phyloP scores from a whole-genome alignment of 1,140 invertebrate genomes.

The Drosophila mayri region DNA sequence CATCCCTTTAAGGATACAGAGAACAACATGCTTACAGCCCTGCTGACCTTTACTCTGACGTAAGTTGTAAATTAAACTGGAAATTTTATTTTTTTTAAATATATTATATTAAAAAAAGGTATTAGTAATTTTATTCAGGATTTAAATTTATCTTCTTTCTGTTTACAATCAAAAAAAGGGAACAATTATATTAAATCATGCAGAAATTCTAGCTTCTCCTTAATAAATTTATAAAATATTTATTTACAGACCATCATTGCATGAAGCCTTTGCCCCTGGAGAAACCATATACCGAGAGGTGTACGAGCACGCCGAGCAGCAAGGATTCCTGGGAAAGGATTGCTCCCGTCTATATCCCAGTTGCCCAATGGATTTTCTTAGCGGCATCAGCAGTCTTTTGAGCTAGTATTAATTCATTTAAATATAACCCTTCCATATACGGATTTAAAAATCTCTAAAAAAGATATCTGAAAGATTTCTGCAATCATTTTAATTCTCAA shows the following conservation, averaged over 20 bases:
- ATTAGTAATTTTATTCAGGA: too few species aligned
- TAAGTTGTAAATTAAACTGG: slow-evolving; percentile 55
- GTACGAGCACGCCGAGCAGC: slow-evolving; percentile 71
- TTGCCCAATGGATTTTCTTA: slow-evolving; percentile 64
- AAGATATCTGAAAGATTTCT: neutral
- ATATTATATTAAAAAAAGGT: too few species aligned
- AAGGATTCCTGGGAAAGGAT: slow-evolving; percentile 61
- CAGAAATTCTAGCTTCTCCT: neutral
- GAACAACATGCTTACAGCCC: slow-evolving; percentile 67
- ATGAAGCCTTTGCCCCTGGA: slow-evolving; percentile 64
- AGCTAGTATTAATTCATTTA: slow-evolving; percentile 15
- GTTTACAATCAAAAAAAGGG: too few species aligned
- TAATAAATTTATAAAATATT: neutral
- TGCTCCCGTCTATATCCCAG: slow-evolving; percentile 62
- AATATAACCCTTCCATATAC: neutral
- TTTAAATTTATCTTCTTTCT: too few species aligned
- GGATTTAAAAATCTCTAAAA: neutral
- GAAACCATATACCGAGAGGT: slow-evolving; percentile 59
- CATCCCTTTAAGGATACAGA: slow-evolving; percentile 72
- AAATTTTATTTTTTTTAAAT: too few species aligned
- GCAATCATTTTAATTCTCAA: neutral
- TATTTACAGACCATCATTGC: slow-evolving; percentile 70
- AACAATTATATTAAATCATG: neutral
- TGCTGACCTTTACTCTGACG: slow-evolving; percentile 77
- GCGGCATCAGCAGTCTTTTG: slow-evolving; percentile 59